These are phyloP conservation scores for Zygogramma bicolorata DNA, from an alignment of 2,888 invertebrate genomes.

Conservation along the genomic window DNA sequence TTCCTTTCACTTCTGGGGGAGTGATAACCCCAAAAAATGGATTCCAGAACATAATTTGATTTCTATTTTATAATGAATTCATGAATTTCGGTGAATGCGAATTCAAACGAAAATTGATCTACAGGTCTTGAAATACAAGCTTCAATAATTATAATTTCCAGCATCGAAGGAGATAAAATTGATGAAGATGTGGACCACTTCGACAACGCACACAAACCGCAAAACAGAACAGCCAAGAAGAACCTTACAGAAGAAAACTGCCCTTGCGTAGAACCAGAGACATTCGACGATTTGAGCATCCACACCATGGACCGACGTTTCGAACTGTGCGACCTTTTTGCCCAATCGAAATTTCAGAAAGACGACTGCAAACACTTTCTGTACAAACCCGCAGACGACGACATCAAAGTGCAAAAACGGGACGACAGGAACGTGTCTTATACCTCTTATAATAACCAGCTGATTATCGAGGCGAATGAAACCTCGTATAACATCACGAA, in stretches of 20 bases:
- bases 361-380: conserved; percentile 44
- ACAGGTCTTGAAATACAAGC: too few relatives aligned
- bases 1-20: too few relatives aligned
- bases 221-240: background rate
- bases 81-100: too few relatives aligned
- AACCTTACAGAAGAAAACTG: background rate
- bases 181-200: conserved; percentile 17
- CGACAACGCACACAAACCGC: background rate
- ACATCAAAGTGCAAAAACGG: background rate
- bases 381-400: conserved; percentile 16
- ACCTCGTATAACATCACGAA: conserved; percentile 56
- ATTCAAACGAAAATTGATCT: too few relatives aligned
- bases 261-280: background rate
- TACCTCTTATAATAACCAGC: background rate
- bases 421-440: background rate
- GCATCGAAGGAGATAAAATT: conserved; percentile 30
- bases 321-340: conserved; percentile 43
- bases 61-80: too few relatives aligned
- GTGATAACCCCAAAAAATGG: too few relatives aligned
- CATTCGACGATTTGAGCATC: conserved; percentile 4
- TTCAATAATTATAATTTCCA: conserved; percentile 26
- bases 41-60: too few relatives aligned
- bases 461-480: conserved; percentile 35
- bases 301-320: conserved; percentile 6
- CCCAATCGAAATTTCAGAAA: conserved; percentile 42